A percentile compares a stretch with the other conserved stretches of the same genome.
Conservation (phyloP, 53 echinoderm and acorn worm species). For the Astropecten irregularis region DNA sequence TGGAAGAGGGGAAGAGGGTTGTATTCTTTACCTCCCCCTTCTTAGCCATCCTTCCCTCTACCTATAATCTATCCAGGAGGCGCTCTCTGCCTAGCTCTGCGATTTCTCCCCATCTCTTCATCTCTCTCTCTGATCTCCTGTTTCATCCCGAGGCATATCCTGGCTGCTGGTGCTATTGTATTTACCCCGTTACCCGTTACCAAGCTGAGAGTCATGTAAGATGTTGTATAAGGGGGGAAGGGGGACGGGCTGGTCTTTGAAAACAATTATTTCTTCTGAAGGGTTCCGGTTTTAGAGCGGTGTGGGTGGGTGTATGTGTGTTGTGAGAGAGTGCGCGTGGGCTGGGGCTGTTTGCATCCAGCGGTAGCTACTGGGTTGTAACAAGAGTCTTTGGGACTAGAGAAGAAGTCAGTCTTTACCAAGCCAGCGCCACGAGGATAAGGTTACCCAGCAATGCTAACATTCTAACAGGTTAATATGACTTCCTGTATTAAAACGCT, state of each 20-base stretch:
- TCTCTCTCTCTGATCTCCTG: conserved; percentile 16
- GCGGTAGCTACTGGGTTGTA: too few relatives aligned
- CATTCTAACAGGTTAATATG: conserved; percentile 47
- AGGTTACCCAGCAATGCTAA: conserved; percentile 48
- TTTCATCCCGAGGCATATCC: conserved; percentile 43
- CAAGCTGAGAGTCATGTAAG: conserved; percentile 3
- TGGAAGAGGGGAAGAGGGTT: too few relatives aligned
- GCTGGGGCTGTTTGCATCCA: conserved; percentile 22
- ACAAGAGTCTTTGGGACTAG: too few relatives aligned
- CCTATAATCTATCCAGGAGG: too few relatives aligned
- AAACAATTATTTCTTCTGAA: conserved; percentile 58
- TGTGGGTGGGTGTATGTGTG: conserved; percentile 25
- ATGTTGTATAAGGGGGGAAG: conserved; percentile 7
- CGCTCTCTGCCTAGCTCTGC: too few relatives aligned
- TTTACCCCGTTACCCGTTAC: conserved; percentile 18
- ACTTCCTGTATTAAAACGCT: too few relatives aligned
- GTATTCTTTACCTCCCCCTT: background rate
- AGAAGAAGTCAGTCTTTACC: too few relatives aligned
- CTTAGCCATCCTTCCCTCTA: too few relatives aligned
- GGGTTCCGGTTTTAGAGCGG: conserved; percentile 49
- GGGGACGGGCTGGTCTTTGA: background rate
- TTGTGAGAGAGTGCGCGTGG: background rate
- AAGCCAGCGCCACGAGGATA: too few relatives aligned
- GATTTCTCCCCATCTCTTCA: background rate
- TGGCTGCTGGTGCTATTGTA: conserved; percentile 45